phyloP scores from a whole-genome alignment of 2,888 invertebrate genomes.

The Epistrophe grossulariae region DNA sequence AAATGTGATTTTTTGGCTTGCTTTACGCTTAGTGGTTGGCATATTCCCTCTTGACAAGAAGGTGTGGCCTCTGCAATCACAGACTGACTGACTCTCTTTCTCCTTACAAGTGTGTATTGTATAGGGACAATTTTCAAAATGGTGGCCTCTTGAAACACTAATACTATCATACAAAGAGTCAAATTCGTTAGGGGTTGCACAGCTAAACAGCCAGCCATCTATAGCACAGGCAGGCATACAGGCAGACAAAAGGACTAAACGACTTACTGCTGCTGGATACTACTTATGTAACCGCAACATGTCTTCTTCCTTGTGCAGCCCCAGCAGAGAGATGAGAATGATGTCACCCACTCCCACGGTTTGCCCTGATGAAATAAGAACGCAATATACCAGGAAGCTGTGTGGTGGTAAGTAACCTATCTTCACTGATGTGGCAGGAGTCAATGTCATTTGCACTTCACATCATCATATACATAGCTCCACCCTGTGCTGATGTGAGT shows the following conservation, averaged over 20 bases:
- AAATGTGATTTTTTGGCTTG: slow-evolving; percentile 75
- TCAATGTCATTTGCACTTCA: slow-evolving; percentile 71
- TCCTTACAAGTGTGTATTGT: neutral
- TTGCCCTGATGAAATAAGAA: neutral
- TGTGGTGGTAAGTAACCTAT: slow-evolving; percentile 55
- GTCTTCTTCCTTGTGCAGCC: slow-evolving; percentile 42
- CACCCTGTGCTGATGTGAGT: slow-evolving; percentile 45
- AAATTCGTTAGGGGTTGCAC: slow-evolving; percentile 28
- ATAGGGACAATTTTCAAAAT: slow-evolving; percentile 61
- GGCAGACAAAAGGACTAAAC: slow-evolving; percentile 38
- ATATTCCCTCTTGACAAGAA: slow-evolving; percentile 70
- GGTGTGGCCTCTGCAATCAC: slow-evolving; percentile 66
- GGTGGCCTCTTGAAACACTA: slow-evolving; percentile 56
- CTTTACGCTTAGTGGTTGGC: slow-evolving; percentile 76
- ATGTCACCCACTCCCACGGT: neutral
- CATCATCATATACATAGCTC: slow-evolving; percentile 53
- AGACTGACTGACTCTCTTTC: slow-evolving; percentile 34
- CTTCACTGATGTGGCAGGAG: slow-evolving; percentile 75
- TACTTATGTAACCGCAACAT: slow-evolving; percentile 73
- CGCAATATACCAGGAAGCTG: slow-evolving; percentile 37
- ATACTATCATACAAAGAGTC: slow-evolving; percentile 56
- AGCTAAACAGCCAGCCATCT: slow-evolving; percentile 12
- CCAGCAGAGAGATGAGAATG: neutral
- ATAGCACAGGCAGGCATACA: neutral
- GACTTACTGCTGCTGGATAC: slow-evolving; percentile 63